Conservation (phyloP, 2,888 invertebrate genomes). For the Artemia sp. region DNA sequence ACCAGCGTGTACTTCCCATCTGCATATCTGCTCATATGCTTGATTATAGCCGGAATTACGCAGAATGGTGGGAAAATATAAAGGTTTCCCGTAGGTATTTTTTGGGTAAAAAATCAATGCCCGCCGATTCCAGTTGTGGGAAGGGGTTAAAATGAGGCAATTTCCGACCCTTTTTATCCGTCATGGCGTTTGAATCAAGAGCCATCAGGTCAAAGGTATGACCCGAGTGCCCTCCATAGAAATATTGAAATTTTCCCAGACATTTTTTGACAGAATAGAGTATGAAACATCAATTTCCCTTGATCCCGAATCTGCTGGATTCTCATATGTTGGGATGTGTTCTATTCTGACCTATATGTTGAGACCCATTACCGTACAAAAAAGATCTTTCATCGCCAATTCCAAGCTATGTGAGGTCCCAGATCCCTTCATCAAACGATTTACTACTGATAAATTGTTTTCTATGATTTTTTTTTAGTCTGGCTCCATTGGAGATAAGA, state of each 20-base stretch:
- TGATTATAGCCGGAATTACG: background rate
- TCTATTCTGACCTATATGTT: background rate
- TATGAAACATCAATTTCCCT: background rate
- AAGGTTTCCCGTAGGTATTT: background rate
- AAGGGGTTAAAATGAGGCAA: background rate
- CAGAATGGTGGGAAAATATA: background rate
- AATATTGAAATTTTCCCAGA: background rate
- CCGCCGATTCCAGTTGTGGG: background rate
- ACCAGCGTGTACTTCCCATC: background rate
- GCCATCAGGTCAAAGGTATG: background rate
- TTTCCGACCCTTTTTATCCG: background rate
- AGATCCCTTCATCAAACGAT: background rate
- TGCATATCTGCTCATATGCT: background rate
- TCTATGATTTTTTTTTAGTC: background rate
- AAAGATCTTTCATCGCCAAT: background rate
- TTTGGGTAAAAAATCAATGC: background rate
- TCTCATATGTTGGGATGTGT: background rate
- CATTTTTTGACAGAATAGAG: background rate
- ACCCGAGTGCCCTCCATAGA: background rate
- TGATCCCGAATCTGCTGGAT: background rate
- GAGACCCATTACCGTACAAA: background rate
- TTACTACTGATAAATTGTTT: background rate
- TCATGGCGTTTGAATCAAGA: conserved; percentile 8
- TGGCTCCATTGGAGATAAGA: conserved; percentile 10
- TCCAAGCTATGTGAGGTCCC: background rate